Evolutionary conservation across 2,113 vertebrate genomes (phyloP).

Genomic region (Heterocephalus glaber): DNA sequence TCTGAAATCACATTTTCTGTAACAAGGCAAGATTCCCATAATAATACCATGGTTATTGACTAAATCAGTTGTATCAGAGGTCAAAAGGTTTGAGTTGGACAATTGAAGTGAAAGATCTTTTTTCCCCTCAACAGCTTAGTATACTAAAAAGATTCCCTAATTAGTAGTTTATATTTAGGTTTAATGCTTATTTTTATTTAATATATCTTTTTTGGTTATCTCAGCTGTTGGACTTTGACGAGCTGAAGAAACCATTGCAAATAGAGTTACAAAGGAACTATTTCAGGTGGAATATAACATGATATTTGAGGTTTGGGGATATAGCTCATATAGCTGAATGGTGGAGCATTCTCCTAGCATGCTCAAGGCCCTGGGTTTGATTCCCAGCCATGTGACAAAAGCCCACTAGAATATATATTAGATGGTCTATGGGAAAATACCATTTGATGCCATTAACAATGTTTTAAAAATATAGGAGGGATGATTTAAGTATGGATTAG

Average conservation of each 20-base stretch:
- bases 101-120: background rate
- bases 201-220: background rate
- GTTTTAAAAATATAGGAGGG: background rate
- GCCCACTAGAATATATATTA: background rate
- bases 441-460: background rate
- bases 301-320: background rate
- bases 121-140: background rate
- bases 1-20: background rate
- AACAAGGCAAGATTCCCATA: background rate
- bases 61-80: background rate
- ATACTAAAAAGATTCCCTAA: background rate
- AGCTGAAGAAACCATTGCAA: constrained; percentile 48
- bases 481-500: background rate
- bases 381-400: background rate
- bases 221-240: background rate
- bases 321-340: background rate
- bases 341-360: background rate
- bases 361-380: background rate
- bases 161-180: background rate
- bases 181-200: constrained; percentile 28
- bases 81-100: background rate
- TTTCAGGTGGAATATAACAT: background rate
- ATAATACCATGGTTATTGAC: background rate
- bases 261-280: background rate
- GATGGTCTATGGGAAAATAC: background rate